phyloP scores from a whole-genome alignment of 2,797 vertebrate genomes.

The Enteromius thamalakanensis region DNA sequence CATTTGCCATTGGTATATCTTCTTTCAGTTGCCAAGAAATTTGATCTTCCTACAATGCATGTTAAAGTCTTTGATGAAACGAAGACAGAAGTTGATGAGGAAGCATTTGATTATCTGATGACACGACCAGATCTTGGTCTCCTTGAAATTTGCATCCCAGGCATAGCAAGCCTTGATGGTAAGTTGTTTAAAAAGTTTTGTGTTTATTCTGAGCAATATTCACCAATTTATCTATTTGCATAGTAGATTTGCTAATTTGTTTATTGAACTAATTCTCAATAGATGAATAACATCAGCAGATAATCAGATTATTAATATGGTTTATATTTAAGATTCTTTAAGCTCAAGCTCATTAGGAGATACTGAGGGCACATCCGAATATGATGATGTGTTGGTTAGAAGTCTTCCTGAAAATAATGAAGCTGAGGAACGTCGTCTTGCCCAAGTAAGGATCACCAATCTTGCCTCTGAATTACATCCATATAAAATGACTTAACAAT shows the following conservation, averaged over 20 bases:
- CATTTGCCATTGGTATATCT: not conserved
- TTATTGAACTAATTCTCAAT: not conserved
- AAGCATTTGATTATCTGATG: slow-evolving; percentile 2
- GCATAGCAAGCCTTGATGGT: slow-evolving; percentile 2
- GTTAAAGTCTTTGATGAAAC: slow-evolving; percentile 18
- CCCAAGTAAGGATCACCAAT: not conserved
- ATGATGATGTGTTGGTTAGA: not conserved
- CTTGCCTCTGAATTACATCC: not conserved
- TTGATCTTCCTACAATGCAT: slow-evolving; percentile 15
- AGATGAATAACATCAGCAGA: not conserved
- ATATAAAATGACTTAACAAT: not conserved
- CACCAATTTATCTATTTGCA: not conserved
- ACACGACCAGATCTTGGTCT: not conserved
- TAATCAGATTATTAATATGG: slow-evolving; percentile 6
- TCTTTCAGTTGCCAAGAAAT: slow-evolving; percentile 23
- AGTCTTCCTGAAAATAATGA: slow-evolving; percentile 4
- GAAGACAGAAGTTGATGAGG: slow-evolving; percentile 10
- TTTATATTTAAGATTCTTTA: not conserved
- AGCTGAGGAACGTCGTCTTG: not conserved
- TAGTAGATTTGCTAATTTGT: not conserved
- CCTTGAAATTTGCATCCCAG: slow-evolving; percentile 5
- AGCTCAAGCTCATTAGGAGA: slow-evolving; percentile 16
- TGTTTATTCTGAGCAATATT: not conserved
- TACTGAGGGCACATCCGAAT: not conserved
- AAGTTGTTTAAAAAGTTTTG: not conserved